Conservation (phyloP, 2,113 vertebrate species). For the Xyliphius kryptos region DNA sequence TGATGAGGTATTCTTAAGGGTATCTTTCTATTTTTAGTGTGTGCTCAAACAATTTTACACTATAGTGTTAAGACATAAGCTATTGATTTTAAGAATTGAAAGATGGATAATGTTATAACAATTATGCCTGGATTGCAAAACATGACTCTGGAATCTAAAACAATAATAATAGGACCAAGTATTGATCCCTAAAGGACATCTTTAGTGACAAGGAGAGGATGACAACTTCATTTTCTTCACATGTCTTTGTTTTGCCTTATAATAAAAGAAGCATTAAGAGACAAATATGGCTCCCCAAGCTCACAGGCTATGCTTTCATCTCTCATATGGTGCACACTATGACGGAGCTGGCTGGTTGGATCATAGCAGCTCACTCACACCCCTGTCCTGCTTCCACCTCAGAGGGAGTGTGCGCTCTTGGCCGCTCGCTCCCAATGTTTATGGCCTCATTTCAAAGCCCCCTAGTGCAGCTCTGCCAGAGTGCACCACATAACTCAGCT, state of each 20-base stretch:
- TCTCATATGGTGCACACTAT: conserved; percentile 39
- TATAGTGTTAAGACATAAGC: too few species aligned
- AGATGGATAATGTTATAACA: too few species aligned
- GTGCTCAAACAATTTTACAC: too few species aligned
- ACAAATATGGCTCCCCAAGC: conserved; percentile 19
- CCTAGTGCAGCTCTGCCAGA: conserved; percentile 44
- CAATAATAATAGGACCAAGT: too few species aligned
- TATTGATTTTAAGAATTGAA: too few species aligned
- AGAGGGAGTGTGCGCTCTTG: conserved; percentile 42
- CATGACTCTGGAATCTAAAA: too few species aligned
- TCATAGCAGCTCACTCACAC: conserved; percentile 29
- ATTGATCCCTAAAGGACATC: too few species aligned
- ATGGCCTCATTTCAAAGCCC: conserved; percentile 58
- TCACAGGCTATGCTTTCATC: conserved; percentile 33
- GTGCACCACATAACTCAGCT: conserved; percentile 53
- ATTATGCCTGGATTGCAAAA: too few species aligned
- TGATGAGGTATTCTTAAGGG: too few species aligned
- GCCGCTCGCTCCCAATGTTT: conserved; percentile 38
- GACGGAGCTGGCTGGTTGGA: conserved; percentile 24
- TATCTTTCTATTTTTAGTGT: too few species aligned
- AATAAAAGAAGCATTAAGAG: conserved; percentile 4
- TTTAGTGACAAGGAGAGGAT: too few species aligned
- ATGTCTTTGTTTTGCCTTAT: conserved; percentile 1
- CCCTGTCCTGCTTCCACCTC: conserved; percentile 45
- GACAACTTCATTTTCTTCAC: conserved; percentile 20